A percentile compares a stretch with the other conserved stretches of the same genome.
Conservation (phyloP, 1,140 invertebrate genomes). For the Ladona fulva region DNA sequence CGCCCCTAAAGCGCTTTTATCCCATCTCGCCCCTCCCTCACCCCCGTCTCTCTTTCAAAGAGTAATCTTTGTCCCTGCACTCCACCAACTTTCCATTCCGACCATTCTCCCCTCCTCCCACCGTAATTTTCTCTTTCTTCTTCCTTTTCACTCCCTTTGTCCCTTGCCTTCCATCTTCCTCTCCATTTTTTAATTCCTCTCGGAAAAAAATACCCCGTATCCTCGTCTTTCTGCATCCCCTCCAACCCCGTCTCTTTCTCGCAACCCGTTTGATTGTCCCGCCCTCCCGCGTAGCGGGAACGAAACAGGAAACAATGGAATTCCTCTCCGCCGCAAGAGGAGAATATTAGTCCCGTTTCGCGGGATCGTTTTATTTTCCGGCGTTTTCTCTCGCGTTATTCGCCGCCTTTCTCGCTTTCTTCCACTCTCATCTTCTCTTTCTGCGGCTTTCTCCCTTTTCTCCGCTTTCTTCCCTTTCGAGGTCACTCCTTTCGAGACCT, state of each 20-base stretch:
- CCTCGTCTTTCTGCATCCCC: too few species aligned
- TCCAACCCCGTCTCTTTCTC: too few species aligned
- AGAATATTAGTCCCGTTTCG: not conserved
- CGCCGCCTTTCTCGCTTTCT: not conserved
- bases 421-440: not conserved
- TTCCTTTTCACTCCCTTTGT: not conserved
- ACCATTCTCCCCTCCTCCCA: too few species aligned
- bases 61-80: too few species aligned
- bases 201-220: too few species aligned
- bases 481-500: not conserved
- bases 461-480: not conserved
- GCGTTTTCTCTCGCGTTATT: not conserved
- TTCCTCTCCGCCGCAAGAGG: not conserved
- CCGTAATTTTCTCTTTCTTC: not conserved
- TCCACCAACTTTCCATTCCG: not conserved
- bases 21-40: not conserved
- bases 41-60: not conserved
- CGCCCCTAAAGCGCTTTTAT: not conserved
- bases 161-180: not conserved
- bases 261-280: too few species aligned
- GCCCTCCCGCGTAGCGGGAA: not conserved
- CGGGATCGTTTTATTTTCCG: too few species aligned
- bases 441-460: not conserved
- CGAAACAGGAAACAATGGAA: not conserved
- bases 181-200: too few species aligned